phyloP scores from a whole-genome alignment of 2,113 vertebrate species.

The Setophaga kirtlandii region DNA sequence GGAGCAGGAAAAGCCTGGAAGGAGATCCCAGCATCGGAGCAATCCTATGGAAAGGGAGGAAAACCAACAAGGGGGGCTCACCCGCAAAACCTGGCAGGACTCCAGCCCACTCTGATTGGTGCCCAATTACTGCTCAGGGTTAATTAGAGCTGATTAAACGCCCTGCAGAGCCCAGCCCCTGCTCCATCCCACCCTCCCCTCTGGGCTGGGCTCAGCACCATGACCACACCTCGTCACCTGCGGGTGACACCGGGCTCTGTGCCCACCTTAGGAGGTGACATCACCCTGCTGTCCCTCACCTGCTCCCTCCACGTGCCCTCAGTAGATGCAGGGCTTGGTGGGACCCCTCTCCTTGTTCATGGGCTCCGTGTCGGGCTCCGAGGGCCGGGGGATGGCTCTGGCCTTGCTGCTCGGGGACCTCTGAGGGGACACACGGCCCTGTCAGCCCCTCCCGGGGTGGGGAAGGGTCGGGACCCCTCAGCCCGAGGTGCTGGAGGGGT shows the following conservation, averaged over 20 bases:
- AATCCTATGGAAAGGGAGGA: background rate
- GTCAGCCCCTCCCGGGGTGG: background rate
- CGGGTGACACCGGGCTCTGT: accelerated
- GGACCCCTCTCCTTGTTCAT: background rate
- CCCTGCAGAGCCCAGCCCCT: background rate
- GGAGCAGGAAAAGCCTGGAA: background rate
- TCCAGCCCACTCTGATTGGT: background rate
- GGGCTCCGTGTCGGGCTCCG: background rate
- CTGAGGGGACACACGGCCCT: background rate
- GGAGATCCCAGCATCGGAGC: accelerated
- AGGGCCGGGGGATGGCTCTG: background rate
- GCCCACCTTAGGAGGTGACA: background rate
- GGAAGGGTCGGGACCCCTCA: accelerated
- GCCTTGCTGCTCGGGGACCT: background rate
- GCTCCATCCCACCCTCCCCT: background rate
- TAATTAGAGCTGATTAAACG: background rate
- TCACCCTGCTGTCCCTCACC: background rate
- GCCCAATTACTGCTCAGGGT: accelerated
- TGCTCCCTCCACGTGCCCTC: background rate
- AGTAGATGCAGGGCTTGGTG: background rate
- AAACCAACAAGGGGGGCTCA: accelerated
- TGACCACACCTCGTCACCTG: no score
- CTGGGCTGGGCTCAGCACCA: background rate
- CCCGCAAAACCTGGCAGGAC: accelerated
- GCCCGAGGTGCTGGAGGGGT: background rate